Base-by-base conservation (phyloP, 2,113 vertebrate species). In the Falcunculus frontatus region DNA sequence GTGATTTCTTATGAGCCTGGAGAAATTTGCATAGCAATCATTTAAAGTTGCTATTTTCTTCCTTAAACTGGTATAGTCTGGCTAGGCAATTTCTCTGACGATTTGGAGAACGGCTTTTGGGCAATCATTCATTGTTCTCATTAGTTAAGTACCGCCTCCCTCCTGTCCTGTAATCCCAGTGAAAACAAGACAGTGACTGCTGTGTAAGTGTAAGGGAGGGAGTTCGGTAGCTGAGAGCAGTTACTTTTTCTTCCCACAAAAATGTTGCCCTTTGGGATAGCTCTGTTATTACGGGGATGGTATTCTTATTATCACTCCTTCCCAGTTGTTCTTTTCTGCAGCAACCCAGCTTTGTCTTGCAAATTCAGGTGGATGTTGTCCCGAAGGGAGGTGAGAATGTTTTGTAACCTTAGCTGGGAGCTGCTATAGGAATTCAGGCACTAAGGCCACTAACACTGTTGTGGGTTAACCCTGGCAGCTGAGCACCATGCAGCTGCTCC, bases 401-500 rank as follows among this genome's bases (percentile, higher is more conserved):
- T 92, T 42, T 44, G 8, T 46, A 18, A 62, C 9, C 4, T 44
- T 37, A 46, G 22, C 19, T 65, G n/a, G 23, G 11, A 77, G 30
- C 46, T 47, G 30, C 30, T n/a, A 0, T 1, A 11, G 52, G 80
- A 78, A 42, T 87, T 87, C 7, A 4, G 23, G 65, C 74, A 53
- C 16, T 16, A 21, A 22, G 56, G 52, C 35, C 42, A 3, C 16
- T 33, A 3, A 4, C 4, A 1, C 3, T 21, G n/a, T 29, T 41
- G 13, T 33, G 23, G 27, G 21, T 80, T 68, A 52, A 29, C 26
- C n/a, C n/a, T 14, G 42, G 49, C 33, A 60, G 29, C 50, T 70
- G 5, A 57, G 46, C 56, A 16, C 52, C 0, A 0, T 44, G 46
- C 64, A 70, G 70, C 52, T 79, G 13, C 76, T 83, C 3, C 0